phyloP scores from a whole-genome alignment of 2,113 vertebrate species.

The Cichladusa arquata region DNA sequence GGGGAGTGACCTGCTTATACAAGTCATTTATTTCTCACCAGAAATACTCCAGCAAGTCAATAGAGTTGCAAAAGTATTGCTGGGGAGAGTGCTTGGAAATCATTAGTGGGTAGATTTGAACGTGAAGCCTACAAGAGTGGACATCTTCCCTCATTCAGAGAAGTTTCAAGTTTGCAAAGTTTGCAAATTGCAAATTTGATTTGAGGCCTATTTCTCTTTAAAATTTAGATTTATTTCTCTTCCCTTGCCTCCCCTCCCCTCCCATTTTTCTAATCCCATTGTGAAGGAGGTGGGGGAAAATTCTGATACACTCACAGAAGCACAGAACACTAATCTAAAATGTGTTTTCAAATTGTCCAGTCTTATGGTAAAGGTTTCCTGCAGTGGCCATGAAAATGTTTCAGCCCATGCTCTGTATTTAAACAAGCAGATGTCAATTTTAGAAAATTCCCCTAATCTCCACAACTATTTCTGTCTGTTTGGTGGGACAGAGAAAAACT shows the following conservation, averaged over 20 bases:
- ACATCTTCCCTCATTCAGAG: background rate
- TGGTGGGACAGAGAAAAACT: background rate
- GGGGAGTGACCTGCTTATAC: background rate
- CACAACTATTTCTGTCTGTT: background rate
- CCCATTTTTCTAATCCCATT: background rate
- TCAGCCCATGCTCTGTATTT: background rate
- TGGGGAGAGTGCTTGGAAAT: background rate
- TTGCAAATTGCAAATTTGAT: background rate
- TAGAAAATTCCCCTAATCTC: background rate
- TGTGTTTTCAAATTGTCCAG: background rate
- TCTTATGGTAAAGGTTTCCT: background rate
- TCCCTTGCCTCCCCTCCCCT: rapidly evolving
- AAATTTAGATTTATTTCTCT: background rate
- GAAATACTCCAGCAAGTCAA: background rate
- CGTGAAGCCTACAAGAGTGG: background rate
- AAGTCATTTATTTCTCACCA: background rate
- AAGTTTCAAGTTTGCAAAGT: background rate
- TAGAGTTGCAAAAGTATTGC: background rate
- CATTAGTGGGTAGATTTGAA: background rate
- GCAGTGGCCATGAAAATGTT: background rate
- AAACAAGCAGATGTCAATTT: background rate
- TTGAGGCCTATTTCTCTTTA: background rate
- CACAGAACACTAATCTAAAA: background rate
- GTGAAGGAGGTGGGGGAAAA: background rate
- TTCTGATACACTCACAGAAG: background rate